Percentiles rank a stretch among this genome's conserved stretches.
phyloP scores from a whole-genome alignment of 2,888 invertebrate genomes.

The Branchipolynoe longqiensis region DNA sequence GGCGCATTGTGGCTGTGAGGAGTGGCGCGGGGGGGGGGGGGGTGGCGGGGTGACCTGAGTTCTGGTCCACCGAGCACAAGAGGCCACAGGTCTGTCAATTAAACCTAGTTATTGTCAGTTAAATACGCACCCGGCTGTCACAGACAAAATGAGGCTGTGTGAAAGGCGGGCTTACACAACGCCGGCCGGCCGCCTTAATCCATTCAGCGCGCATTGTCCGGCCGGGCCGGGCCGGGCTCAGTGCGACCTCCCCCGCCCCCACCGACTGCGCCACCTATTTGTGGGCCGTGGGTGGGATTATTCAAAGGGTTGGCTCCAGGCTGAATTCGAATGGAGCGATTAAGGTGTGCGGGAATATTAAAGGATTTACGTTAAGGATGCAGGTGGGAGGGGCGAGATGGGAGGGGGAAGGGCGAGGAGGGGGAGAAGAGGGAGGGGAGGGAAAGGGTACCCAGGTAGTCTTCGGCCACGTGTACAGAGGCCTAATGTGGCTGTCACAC shows the following conservation, averaged over 20 bases:
- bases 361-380: neutral
- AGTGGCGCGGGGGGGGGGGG: neutral
- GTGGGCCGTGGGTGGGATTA: neutral
- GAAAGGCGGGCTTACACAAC: neutral
- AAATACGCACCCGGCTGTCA: neutral
- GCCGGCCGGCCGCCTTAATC: too few species aligned
- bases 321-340: neutral
- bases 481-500: too few species aligned
- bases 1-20: slow-evolving; percentile 16
- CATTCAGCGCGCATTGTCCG: neutral
- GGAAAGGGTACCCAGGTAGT: too few species aligned
- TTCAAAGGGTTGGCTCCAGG: too few species aligned
- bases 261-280: too few species aligned
- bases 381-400: neutral
- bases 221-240: neutral
- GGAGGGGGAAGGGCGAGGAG: neutral
- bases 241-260: too few species aligned
- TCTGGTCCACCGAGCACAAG: neutral
- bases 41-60: too few species aligned
- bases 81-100: neutral
- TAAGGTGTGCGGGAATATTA: neutral
- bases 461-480: too few species aligned
- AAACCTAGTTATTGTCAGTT: slow-evolving; percentile 23
- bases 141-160: slow-evolving; percentile 15
- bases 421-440: too few species aligned